These are phyloP conservation scores for Heloderma charlesbogerti DNA, from an alignment of 2,113 vertebrate species.

Conservation along the genomic window DNA sequence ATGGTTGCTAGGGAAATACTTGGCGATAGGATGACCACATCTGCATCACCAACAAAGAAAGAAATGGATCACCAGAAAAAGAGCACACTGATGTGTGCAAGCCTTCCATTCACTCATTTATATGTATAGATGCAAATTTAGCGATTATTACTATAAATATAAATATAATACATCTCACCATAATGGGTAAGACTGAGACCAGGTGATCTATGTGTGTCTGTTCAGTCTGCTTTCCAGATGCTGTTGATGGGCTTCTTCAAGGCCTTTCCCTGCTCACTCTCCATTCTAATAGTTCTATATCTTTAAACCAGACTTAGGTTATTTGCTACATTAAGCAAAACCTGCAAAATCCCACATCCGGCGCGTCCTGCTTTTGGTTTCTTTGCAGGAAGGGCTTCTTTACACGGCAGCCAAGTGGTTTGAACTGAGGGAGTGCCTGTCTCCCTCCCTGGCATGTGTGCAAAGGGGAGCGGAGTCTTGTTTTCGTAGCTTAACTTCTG, in stretches of 20 bases:
- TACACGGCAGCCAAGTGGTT: no score
- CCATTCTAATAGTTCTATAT: no score
- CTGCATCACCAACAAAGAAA: no score
- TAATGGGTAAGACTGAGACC: neutral
- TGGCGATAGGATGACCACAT: neutral
- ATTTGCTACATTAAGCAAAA: no score
- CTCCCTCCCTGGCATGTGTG: no score
- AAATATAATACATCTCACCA: neutral
- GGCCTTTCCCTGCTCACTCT: neutral
- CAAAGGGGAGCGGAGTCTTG: no score
- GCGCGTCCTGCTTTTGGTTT: no score
- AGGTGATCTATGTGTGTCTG: neutral
- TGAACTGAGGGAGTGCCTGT: no score
- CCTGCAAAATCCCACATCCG: no score
- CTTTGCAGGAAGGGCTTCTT: no score
- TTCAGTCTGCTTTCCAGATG: neutral
- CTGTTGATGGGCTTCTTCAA: neutral
- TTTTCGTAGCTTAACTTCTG: no score
- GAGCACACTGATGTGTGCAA: no score
- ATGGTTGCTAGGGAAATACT: neutral
- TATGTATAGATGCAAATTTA: neutral
- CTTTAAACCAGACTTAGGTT: neutral
- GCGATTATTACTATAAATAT: neutral
- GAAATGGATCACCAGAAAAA: neutral
- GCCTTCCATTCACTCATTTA: neutral